Conservation (phyloP, 2,797 vertebrate genomes). For the Neomorphus geoffroyi region DNA sequence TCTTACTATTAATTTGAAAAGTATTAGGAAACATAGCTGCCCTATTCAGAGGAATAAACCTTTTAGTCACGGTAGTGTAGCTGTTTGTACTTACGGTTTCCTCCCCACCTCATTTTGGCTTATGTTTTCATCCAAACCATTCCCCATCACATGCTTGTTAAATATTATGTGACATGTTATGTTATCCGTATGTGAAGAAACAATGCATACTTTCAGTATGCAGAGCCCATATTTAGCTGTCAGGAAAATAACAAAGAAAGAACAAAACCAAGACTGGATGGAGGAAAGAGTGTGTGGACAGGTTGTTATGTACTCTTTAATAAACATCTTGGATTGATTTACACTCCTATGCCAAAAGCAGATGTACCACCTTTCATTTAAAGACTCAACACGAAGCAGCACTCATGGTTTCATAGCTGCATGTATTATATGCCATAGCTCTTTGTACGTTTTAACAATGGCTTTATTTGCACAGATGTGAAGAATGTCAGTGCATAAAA, state of each 20-base stretch:
- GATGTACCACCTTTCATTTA: constrained; percentile 41
- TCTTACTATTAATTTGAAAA: not conserved
- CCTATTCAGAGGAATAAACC: not conserved
- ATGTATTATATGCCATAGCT: not conserved
- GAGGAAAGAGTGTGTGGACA: not conserved
- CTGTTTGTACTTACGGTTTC: constrained; percentile 21
- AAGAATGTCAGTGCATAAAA: constrained; percentile 11
- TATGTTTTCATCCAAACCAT: not conserved
- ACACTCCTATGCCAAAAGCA: constrained; percentile 41
- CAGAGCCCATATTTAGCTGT: not conserved
- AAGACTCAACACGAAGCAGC: not conserved
- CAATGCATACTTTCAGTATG: not conserved
- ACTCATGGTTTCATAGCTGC: not conserved
- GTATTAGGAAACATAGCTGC: not conserved
- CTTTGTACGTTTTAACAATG: not conserved
- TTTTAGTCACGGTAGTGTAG: not conserved
- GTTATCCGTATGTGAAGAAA: not conserved
- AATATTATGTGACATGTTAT: constrained; percentile 4
- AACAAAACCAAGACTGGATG: not conserved
- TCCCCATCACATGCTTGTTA: constrained; percentile 1
- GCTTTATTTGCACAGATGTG: constrained; percentile 23
- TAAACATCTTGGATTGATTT: constrained; percentile 56
- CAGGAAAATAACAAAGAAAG: constrained; percentile 32
- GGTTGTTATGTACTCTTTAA: constrained; percentile 26
- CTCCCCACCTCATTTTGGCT: constrained; percentile 2